Evolutionary conservation across 2,797 vertebrate species (phyloP).

Genomic region (Danio aesculapii): DNA sequence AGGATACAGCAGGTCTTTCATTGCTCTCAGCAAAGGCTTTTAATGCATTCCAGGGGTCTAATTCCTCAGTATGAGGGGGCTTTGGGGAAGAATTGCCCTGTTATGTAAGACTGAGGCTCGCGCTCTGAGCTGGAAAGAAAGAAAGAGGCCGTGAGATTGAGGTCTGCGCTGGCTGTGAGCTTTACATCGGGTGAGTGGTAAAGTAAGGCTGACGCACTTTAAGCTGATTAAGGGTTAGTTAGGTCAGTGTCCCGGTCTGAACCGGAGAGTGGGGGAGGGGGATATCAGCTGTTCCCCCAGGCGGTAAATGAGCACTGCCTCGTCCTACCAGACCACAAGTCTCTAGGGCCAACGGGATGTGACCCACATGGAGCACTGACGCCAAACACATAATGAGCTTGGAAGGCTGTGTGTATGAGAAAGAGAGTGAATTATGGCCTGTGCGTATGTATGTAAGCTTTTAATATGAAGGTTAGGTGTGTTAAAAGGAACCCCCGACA

Average conservation of each 20-base stretch:
- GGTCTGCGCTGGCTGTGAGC: conserved; percentile 47
- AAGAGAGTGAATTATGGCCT: conserved; percentile 42
- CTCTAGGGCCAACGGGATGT: conserved; percentile 33
- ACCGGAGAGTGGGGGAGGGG: conserved; percentile 29
- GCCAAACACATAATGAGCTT: conserved; percentile 47
- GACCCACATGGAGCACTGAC: conserved; percentile 41
- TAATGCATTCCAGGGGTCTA: conserved; percentile 55
- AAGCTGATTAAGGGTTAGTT: conserved; percentile 56
- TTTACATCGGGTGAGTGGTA: conserved; percentile 46
- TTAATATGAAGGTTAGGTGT: conserved; percentile 5
- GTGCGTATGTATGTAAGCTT: conserved; percentile 19
- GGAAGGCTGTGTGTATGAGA: conserved; percentile 29
- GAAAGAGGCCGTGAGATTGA: conserved; percentile 40
- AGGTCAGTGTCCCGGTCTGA: conserved; percentile 54
- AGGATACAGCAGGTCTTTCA: conserved; percentile 43
- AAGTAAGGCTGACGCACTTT: conserved; percentile 47
- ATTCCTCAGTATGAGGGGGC: conserved; percentile 51
- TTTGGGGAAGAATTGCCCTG: conserved; percentile 54
- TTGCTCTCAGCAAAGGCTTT: conserved; percentile 50
- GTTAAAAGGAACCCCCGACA: not conserved
- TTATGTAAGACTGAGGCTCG: conserved; percentile 52
- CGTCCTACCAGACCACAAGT: conserved; percentile 36
- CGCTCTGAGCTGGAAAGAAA: conserved; percentile 22
- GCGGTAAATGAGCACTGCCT: conserved; percentile 35
- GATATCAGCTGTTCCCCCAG: conserved; percentile 33